Base-by-base conservation (phyloP, 2,113 vertebrate genomes). In the Cyphomyrus discorhynchus region DNA sequence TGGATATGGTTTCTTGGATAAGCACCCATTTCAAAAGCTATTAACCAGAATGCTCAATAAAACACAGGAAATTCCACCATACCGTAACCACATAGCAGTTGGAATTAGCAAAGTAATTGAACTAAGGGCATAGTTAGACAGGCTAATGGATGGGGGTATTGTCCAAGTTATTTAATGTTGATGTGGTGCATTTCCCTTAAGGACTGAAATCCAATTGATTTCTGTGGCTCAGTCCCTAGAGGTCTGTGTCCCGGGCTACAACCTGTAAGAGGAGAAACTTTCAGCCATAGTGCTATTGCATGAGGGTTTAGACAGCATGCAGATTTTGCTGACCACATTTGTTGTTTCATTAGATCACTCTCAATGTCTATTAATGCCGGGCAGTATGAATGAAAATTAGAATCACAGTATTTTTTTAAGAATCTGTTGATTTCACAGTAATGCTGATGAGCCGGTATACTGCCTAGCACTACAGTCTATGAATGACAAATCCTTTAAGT, bases 21-120 rank as follows among this genome's bases (percentile, higher is more conserved):
- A 87, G 86, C 52, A 53, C 88, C 5, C 74, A 52, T 58, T 89
- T 91, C 52, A 89, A 49, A 83, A 86, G 86, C 58, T 87, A 70
- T 86, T 89, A 93, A 92, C 92, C 74, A 56, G 92, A 93, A 52
- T 82, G 85, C 90, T 62, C 45, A 10, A 42, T 70, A 91, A 91
- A 91, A 35, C 89, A 62, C 52, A 82, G 39, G 89, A 91, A 90
- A 47, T 83, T 89, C 39, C 87, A 86, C 21, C 0, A 89, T 35
- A 13, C 53, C 74, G 62, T 47, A 93, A 77, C 86, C 46, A 89
- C 53, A 89, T 89, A 90, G 74, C 83, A 56, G 31, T 88, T 89
- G 89, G 83, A 91, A 90, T 91, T 88, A 88, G 92, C 24, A 35
- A 77, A 13, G 89, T 85, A 8, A 86, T 50, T 89, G 19, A 89